Percentiles rank a stretch among this genome's conserved stretches.
Evolutionary conservation across 2,888 invertebrate genomes (phyloP).

Genomic region (Aelia acuminata): DNA sequence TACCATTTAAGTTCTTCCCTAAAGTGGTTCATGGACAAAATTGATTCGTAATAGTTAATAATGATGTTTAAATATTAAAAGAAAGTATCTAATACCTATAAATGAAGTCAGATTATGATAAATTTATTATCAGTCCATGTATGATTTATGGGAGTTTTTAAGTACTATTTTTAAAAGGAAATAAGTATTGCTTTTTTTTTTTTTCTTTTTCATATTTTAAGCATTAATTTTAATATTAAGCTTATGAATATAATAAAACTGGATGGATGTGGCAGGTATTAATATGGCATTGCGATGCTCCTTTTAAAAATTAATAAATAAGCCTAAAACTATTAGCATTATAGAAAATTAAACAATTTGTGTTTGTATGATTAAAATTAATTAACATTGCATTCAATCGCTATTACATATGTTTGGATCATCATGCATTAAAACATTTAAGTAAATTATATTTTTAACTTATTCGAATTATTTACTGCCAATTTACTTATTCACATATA

Average conservation of each 20-base stretch:
- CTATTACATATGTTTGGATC: not conserved
- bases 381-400: conserved; percentile 26
- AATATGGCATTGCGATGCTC: conserved; percentile 47
- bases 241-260: conserved; percentile 50
- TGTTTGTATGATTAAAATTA: not conserved
- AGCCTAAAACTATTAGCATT: conserved; percentile 29
- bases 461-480: conserved; percentile 50
- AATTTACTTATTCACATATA: conserved; percentile 58
- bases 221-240: conserved; percentile 48
- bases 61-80: conserved; percentile 3
- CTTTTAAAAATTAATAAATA: conserved; percentile 21
- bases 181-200: not conserved
- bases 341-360: not conserved
- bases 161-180: conserved; percentile 52
- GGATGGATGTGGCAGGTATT: conserved; percentile 59
- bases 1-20: not conserved
- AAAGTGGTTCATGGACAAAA: not conserved
- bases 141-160: not conserved
- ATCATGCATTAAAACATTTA: not conserved
- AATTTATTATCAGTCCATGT: conserved; percentile 52
- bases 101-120: conserved; percentile 2
- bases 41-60: not conserved
- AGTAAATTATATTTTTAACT: conserved; percentile 7
- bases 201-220: conserved; percentile 23
- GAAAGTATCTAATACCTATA: not conserved